Conservation (phyloP, 2,797 vertebrate species). For the Decapterus maruadsi region DNA sequence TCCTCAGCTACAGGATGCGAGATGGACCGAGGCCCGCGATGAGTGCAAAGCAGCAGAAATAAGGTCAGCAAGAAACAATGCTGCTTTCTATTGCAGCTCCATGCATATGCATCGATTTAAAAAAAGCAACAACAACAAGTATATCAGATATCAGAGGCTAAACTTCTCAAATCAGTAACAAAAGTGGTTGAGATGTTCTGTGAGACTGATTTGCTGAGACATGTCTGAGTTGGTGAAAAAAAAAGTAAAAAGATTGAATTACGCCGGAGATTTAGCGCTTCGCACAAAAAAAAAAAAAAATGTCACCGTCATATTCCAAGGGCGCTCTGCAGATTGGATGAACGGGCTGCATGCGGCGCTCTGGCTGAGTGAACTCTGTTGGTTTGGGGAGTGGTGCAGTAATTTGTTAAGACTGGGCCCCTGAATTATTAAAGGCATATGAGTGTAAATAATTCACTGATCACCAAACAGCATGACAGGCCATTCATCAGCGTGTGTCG, state of each 20-base stretch:
- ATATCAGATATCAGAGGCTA: not conserved
- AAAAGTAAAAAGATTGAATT: conserved; percentile 46
- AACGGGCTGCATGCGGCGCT: conserved; percentile 19
- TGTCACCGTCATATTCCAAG: conserved; percentile 23
- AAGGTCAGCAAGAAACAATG: not conserved
- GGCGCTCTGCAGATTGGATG: conserved; percentile 33
- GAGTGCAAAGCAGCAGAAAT: not conserved
- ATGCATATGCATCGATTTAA: not conserved
- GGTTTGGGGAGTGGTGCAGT: conserved; percentile 72
- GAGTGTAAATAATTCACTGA: conserved; percentile 95
- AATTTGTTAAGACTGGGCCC: conserved; percentile 90
- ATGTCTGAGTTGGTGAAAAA: conserved; percentile 8
- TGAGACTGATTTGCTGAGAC: conserved; percentile 34
- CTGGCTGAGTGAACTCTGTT: conserved; percentile 56
- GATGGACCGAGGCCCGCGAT: not conserved
- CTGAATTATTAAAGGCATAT: conserved; percentile 94
- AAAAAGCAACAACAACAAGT: not conserved
- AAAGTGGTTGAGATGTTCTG: not conserved
- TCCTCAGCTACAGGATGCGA: not conserved
- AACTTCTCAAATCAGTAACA: conserved; percentile 9
- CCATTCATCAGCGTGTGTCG: conserved; percentile 89
- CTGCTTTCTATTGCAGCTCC: not conserved
- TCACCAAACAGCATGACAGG: conserved; percentile 92
- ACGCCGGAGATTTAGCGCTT: conserved; percentile 32
- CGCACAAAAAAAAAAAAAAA: conserved; percentile 55